Base-by-base conservation (phyloP, 2,888 invertebrate genomes). In the Ephialtes manifestator region DNA sequence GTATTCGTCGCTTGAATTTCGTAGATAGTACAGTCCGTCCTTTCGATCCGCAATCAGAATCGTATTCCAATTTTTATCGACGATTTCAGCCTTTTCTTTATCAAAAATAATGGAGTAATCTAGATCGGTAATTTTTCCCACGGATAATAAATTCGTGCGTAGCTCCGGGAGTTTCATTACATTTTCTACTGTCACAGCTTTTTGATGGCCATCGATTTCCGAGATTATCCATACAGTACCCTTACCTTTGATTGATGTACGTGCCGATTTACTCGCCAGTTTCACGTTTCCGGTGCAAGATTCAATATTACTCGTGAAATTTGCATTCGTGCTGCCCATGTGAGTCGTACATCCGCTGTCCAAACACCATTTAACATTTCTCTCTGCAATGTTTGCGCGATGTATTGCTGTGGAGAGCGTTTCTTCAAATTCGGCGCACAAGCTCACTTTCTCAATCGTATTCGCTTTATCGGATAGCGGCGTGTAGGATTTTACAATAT, bases 41-140 rank as follows among this genome's bases (percentile, higher is more conserved):
- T 15, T 81, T 11, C 70, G 74, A 75, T 67, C 68, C 13, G 80
- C 80, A 15, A 70, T 75, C 18, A 80, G 15, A 35, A 84, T 28
- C 31, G 58, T 75, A 4, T 70, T 67, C 18, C 80, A 46, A 4
- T 67, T 55, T 48, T 74, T 48, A 18, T 84, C 75, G 48, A 84
- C 58, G 31, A 84, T 18, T 72, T 84, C 53, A 13, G 84, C 84
- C 11, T 75, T 80, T 70, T 79, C 58, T 24, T 75, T 84, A 24
- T 81, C 80, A 53, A 84, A 89, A 95, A 96, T n/a, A 95, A 96
- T 74, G 95, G 90, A 4, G 96, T 95, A 95, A 95, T 96, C 20
- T 39, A 31, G 15, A 51, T 84, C 72, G 8, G 84, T 31, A 20
- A 84, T 84, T 35, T 63, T 58, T 11, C 74, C 82, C 20, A 85